These are phyloP conservation scores for Pterocles burchelli DNA, from an alignment of 2,113 vertebrate genomes.

Conservation along the genomic window DNA sequence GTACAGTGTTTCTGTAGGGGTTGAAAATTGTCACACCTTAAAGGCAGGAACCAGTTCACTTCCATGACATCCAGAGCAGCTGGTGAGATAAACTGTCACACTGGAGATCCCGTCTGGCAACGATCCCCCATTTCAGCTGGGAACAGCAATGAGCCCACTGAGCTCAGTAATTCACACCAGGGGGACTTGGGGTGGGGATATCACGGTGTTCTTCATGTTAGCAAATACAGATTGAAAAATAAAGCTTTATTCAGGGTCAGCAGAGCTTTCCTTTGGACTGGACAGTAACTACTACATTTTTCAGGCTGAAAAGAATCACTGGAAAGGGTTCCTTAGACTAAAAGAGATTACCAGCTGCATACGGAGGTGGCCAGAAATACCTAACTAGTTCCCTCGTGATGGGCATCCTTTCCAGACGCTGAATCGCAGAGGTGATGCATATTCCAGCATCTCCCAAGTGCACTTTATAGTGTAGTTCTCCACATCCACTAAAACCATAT, in stretches of 20 bases:
- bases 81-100: background rate
- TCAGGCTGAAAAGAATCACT: background rate
- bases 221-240: background rate
- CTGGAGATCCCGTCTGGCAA: background rate
- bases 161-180: background rate
- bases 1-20: background rate
- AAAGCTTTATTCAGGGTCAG: background rate
- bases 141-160: background rate
- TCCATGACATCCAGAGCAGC: background rate
- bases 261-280: background rate
- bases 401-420: background rate
- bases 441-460: background rate
- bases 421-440: accelerated
- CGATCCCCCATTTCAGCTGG: background rate
- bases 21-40: background rate
- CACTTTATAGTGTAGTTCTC: background rate
- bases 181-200: background rate
- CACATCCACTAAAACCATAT: background rate
- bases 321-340: background rate
- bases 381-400: no score
- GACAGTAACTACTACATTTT: background rate
- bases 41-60: background rate
- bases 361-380: background rate
- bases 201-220: background rate
- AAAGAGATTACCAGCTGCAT: background rate